Evolutionary conservation across 2,113 vertebrate genomes (phyloP).

Genomic region (Tretioscincus oriximinensis): DNA sequence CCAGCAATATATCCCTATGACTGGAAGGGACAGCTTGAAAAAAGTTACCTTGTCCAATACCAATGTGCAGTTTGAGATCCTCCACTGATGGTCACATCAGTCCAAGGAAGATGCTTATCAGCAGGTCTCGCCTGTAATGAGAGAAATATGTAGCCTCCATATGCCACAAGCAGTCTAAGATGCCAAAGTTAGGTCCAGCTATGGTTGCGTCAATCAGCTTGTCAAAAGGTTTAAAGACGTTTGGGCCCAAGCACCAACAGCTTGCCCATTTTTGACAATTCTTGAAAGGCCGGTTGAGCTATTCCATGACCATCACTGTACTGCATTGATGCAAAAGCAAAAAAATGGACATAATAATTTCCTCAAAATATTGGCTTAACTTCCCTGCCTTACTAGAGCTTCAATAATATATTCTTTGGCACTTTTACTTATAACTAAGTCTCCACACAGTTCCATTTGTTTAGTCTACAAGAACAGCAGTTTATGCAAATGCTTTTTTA

Average conservation of each 20-base stretch:
- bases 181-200: too few species aligned
- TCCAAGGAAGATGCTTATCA: too few species aligned
- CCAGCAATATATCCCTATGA: background rate
- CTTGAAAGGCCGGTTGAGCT: background rate
- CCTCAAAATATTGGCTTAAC: constrained; percentile 30
- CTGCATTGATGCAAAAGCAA: background rate
- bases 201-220: too few species aligned
- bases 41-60: too few species aligned
- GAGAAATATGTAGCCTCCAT: too few species aligned
- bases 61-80: too few species aligned
- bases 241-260: background rate
- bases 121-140: too few species aligned
- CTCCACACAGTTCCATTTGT: constrained; percentile 27
- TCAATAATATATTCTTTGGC: constrained; percentile 22
- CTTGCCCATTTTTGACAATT: background rate
- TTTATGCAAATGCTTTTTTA: constrained; percentile 15
- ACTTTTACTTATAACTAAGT: constrained; percentile 19
- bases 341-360: constrained; percentile 23
- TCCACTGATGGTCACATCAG: too few species aligned
- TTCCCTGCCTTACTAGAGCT: constrained; percentile 10
- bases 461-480: constrained; percentile 21
- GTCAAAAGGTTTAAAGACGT: background rate
- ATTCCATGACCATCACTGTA: background rate
- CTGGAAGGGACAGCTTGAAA: background rate
- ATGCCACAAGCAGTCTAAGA: too few species aligned